These are phyloP conservation scores for Pollenia griseotomentosa DNA, from an alignment of 2,888 invertebrate genomes.

Conservation along the genomic window DNA sequence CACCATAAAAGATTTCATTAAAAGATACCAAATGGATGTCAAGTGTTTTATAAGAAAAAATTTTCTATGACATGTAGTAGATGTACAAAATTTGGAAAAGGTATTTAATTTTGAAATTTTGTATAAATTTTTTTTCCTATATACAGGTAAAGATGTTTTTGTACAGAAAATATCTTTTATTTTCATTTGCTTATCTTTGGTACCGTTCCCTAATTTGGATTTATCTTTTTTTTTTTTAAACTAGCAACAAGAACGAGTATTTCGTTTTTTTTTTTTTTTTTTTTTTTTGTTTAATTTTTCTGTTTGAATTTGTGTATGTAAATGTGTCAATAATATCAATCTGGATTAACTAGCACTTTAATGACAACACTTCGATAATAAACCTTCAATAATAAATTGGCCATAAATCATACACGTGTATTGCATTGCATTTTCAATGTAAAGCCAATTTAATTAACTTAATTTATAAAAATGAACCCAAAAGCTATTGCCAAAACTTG, in stretches of 20 bases:
- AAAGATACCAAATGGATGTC: slow-evolving; percentile 53
- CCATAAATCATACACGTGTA: slow-evolving; percentile 64
- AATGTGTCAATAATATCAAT: slow-evolving; percentile 52
- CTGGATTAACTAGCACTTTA: slow-evolving; percentile 59
- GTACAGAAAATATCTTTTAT: background rate
- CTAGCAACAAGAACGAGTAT: background rate
- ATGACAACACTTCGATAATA: slow-evolving; percentile 52
- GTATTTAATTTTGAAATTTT: slow-evolving; percentile 15
- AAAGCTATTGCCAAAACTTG: slow-evolving; percentile 55
- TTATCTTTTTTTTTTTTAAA: background rate
- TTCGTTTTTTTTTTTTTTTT: too few species aligned
- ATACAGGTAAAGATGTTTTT: too few species aligned
- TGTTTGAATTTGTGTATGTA: background rate
- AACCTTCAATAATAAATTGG: slow-evolving; percentile 59
- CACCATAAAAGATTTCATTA: slow-evolving; percentile 69
- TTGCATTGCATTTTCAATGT: slow-evolving; percentile 53
- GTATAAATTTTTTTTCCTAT: too few species aligned
- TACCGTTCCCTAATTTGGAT: background rate
- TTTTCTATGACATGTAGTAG: background rate
- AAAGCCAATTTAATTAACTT: slow-evolving; percentile 67
- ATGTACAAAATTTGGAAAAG: background rate
- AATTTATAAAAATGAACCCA: slow-evolving; percentile 59
- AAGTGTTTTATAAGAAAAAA: background rate
- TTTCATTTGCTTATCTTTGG: too few species aligned
- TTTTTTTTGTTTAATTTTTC: background rate